Evolutionary conservation across 2,888 invertebrate species (phyloP).

Genomic region (Eilema caniola): DNA sequence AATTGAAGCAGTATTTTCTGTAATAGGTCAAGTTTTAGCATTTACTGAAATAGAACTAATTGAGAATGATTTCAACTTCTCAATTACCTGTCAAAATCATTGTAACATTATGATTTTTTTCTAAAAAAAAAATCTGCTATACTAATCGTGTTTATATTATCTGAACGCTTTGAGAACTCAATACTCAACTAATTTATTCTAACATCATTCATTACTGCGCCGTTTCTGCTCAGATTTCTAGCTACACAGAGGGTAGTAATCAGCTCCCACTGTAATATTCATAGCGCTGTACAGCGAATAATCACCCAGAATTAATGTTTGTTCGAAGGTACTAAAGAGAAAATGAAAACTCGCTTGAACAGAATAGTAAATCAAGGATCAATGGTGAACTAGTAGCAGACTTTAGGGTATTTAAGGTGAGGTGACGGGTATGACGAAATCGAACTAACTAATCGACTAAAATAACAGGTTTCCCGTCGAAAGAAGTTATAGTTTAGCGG

Average conservation of each 20-base stretch:
- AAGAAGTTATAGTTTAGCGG: no score
- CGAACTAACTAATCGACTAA: no score
- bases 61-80: not conserved
- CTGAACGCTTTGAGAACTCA: not conserved
- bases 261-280: not conserved
- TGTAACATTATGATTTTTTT: not conserved
- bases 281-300: not conserved
- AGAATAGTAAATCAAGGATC: conserved; percentile 29
- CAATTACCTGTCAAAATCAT: not conserved
- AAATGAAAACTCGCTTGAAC: conserved; percentile 5
- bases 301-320: not conserved
- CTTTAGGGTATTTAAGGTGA: no score
- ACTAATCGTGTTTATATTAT: not conserved
- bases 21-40: no score
- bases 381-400: not conserved
- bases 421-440: no score
- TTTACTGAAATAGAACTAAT: no score
- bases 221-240: not conserved
- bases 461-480: no score
- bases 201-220: not conserved
- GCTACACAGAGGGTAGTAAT: not conserved
- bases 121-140: not conserved
- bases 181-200: not conserved
- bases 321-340: not conserved
- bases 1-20: no score